Conservation (phyloP, 2,888 invertebrate species). For the Drosophila rubida region DNA sequence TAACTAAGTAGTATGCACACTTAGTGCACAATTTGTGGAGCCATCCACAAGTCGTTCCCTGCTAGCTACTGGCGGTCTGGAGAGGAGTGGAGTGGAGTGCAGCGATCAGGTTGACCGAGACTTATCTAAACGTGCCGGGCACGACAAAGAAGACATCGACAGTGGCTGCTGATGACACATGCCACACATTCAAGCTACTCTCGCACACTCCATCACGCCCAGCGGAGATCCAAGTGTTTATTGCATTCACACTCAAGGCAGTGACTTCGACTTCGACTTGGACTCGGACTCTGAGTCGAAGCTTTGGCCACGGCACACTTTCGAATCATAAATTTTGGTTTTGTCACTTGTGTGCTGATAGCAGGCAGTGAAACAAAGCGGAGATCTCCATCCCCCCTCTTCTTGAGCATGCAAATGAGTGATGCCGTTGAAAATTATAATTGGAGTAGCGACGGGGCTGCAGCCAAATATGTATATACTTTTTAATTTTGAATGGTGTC, state of each 20-base stretch:
- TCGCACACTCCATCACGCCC: constrained; percentile 4
- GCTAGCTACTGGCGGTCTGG: constrained; percentile 4
- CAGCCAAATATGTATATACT: constrained; percentile 40
- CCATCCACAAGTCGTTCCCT: constrained; percentile 11
- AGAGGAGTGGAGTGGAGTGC: background rate
- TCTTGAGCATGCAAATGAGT: constrained; percentile 68
- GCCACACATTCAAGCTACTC: constrained; percentile 56
- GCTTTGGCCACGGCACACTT: constrained; percentile 66
- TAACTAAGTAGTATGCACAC: constrained; percentile 62
- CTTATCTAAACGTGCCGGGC: constrained; percentile 74
- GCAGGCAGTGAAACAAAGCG: constrained; percentile 57
- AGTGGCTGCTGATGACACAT: constrained; percentile 73
- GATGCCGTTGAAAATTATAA: constrained; percentile 76
- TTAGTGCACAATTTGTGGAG: constrained; percentile 74
- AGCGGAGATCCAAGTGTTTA: constrained; percentile 64
- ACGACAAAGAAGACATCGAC: constrained; percentile 63
- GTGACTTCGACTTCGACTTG: constrained; percentile 20
- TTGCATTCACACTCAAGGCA: constrained; percentile 73
- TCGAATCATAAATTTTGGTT: constrained; percentile 77
- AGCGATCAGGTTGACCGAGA: constrained; percentile 19
- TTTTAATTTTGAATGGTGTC: constrained; percentile 79
- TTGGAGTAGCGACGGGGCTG: constrained; percentile 59
- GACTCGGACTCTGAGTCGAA: constrained; percentile 7
- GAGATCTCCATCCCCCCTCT: background rate
- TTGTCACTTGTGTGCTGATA: constrained; percentile 75